A percentile compares a stretch with the other conserved stretches of the same genome.
Conservation (phyloP, 2,113 vertebrate genomes). For the Guaruba guarouba region DNA sequence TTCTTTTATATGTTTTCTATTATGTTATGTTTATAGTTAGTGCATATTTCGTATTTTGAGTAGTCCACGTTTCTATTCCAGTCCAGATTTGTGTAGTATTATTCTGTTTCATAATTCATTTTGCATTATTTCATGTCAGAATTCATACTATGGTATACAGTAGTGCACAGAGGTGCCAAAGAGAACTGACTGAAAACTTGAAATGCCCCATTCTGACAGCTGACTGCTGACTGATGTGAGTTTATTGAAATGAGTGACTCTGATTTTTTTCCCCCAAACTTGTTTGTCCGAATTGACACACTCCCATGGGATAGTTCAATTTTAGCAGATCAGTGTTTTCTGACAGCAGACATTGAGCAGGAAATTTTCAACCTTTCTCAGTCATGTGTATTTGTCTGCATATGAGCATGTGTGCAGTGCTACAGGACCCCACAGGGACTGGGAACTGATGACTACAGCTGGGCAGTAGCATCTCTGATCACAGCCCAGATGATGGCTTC, state of each 20-base stretch:
- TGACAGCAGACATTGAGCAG: conserved; percentile 3
- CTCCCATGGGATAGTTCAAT: background rate
- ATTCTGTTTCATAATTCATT: background rate
- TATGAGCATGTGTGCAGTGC: background rate
- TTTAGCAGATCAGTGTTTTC: background rate
- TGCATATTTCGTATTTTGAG: background rate
- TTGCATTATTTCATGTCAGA: background rate
- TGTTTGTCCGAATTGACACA: background rate
- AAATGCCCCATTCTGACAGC: conserved; percentile 38
- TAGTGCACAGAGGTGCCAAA: background rate
- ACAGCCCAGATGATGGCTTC: background rate
- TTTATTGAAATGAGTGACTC: conserved; percentile 17
- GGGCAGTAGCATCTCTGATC: background rate
- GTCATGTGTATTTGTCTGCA: background rate
- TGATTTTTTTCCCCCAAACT: background rate
- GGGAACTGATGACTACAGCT: background rate
- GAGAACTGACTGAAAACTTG: conserved; percentile 1
- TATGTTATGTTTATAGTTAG: background rate
- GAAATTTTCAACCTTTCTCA: background rate
- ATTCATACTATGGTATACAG: background rate
- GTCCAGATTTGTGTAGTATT: background rate
- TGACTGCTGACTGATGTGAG: background rate
- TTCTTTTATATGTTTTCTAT: background rate
- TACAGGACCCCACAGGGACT: background rate
- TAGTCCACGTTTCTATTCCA: background rate